Conservation (phyloP, 2,797 vertebrate species). For the Fringilla coelebs region DNA sequence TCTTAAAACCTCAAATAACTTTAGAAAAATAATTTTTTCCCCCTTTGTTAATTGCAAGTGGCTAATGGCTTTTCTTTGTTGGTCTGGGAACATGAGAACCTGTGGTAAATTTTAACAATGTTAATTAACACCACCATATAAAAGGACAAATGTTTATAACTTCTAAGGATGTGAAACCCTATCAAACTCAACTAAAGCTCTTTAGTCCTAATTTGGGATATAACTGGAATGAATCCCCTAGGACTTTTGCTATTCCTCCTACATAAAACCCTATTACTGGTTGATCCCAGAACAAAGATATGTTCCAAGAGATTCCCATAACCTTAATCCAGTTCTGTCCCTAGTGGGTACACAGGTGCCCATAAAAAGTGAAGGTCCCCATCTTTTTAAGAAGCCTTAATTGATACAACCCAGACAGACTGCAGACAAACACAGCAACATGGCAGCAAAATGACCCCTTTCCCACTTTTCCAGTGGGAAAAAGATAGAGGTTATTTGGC, state of each 20-base stretch:
- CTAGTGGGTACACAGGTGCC: constrained; percentile 61
- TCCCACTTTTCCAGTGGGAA: not conserved
- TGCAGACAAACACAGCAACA: not conserved
- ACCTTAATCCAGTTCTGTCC: constrained; percentile 58
- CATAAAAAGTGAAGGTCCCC: constrained; percentile 16
- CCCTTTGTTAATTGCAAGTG: not conserved
- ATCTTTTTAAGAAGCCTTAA: constrained; percentile 49
- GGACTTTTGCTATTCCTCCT: constrained; percentile 16
- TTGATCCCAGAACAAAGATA: constrained; percentile 62
- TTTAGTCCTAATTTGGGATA: constrained; percentile 3
- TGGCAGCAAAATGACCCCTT: not conserved
- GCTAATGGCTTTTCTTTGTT: not conserved
- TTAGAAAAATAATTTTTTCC: not conserved
- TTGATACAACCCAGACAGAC: constrained; percentile 38
- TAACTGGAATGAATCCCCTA: constrained; percentile 58
- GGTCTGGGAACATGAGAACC: not conserved
- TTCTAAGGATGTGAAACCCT: constrained; percentile 32
- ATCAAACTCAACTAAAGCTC: constrained; percentile 46
- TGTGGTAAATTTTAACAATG: not conserved
- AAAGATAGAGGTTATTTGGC: constrained; percentile 13
- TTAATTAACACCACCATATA: not conserved
- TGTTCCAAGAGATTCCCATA: constrained; percentile 7
- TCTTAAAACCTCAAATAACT: not conserved
- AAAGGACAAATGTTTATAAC: constrained; percentile 21
- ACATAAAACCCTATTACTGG: constrained; percentile 59